Percentiles rank a stretch among this genome's conserved stretches.
These are phyloP conservation scores for Terrapene triunguis DNA, from an alignment of 2,113 vertebrate genomes.

Conservation along the genomic window DNA sequence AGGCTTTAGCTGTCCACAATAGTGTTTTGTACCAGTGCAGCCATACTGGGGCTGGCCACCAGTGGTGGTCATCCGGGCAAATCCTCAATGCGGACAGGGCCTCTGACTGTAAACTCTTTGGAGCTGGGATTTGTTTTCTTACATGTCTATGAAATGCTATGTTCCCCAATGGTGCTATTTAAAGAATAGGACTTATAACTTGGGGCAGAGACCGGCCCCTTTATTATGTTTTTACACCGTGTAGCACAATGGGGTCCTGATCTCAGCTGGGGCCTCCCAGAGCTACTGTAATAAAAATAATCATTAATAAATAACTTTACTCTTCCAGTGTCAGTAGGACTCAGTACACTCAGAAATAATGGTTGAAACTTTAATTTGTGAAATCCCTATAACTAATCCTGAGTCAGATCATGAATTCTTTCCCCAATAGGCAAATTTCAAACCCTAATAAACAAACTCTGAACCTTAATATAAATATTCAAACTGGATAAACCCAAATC, in stretches of 20 bases:
- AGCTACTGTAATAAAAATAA: neutral
- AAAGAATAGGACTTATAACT: neutral
- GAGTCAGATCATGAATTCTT: neutral
- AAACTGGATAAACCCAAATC: neutral
- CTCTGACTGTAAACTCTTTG: neutral
- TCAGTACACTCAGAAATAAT: neutral
- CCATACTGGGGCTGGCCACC: neutral
- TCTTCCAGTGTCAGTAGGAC: neutral
- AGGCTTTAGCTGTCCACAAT: neutral
- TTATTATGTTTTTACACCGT: neutral
- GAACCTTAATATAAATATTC: neutral
- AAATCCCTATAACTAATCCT: neutral
- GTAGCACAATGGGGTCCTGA: neutral
- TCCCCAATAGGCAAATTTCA: neutral
- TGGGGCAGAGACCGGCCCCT: no score
- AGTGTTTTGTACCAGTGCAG: neutral
- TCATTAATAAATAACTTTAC: neutral
- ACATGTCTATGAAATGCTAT: rapidly evolving
- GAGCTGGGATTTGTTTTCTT: neutral
- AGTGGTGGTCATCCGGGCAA: neutral
- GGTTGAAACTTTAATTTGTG: neutral
- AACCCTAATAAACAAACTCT: neutral
- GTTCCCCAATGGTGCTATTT: rapidly evolving
- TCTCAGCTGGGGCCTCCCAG: neutral
- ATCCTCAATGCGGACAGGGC: neutral